Base-by-base conservation (phyloP, 2,797 vertebrate genomes). In the Eulemur albifrons region DNA sequence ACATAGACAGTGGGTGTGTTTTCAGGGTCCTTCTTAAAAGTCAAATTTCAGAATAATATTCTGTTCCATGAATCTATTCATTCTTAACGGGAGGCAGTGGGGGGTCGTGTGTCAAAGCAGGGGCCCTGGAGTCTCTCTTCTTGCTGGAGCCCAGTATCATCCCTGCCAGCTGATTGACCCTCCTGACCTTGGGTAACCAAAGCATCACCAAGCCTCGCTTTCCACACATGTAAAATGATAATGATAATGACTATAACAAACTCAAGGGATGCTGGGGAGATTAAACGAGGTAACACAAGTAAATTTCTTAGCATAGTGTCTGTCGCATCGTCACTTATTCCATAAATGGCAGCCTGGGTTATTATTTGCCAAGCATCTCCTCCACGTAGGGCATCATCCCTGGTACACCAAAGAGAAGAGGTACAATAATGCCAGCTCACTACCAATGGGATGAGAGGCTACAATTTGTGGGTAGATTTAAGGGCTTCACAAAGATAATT, bases 41-140 rank as follows among this genome's bases (percentile, higher is more conserved):
- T 25, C 25, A 32, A 5, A 79, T 79, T 69, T 87, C 57, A 63
- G 83, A 77, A 63, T 10, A 9, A 15, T 11, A 21, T 48, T 21
- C 65, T 52, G 30, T 18, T 40, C 35, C 30, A 5, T 4, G 82
- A 32, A 32, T 27, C 67, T 27, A 5, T 10, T 54, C 48, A 13
- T 32, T 52, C 69, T 38, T 20, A 21, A 23, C 2, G 7, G 45
- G 15, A 75, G 27, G 21, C 43, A 2, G 3, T 0, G 14, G 54
- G 61, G n/a, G 13, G 3, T 0, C 0, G 1, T 4, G 5, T 1
- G 5, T 13, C 2, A 43, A 9, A 48, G 32, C 18, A 2, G 1
- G 6, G 52, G 43, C 9, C 67, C 52, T 1, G 21, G 27, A 54
- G 40, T 21, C 40, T 7, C 32, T n/a, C 10, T 59, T 27, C 21